These are phyloP conservation scores for Brachionus sp. DNA, from an alignment of 1,140 invertebrate species.

Conservation along the genomic window DNA sequence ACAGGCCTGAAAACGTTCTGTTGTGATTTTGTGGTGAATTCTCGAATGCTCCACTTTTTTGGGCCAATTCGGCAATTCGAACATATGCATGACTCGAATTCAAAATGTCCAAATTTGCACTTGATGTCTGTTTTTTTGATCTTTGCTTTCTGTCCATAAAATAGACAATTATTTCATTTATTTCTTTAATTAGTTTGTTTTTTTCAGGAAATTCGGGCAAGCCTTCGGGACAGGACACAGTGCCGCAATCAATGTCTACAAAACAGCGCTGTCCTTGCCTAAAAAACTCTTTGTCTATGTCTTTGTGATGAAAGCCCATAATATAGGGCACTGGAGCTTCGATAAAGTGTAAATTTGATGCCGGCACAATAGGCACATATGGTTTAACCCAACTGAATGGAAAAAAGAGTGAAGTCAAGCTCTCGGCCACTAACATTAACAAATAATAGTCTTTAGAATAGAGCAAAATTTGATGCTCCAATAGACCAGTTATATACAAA, in stretches of 20 bases:
- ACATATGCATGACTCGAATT: conserved; percentile 19
- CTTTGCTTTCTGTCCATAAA: conserved; percentile 56
- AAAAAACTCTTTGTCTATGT: conserved; percentile 50
- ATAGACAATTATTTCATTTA: conserved; percentile 74
- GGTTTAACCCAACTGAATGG: conserved; percentile 97
- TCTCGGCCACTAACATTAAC: conserved; percentile 93
- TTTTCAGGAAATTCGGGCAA: conserved; percentile 85
- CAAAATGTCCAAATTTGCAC: conserved; percentile 43
- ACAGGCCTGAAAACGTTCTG: neutral
- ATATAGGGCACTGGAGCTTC: conserved; percentile 98
- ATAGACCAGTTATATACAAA: conserved; percentile 86
- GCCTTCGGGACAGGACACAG: conserved; percentile 89
- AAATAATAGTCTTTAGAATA: conserved; percentile 87
- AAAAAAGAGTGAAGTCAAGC: conserved; percentile 80
- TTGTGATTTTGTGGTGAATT: neutral
- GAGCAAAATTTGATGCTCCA: conserved; percentile 93
- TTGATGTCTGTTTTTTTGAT: neutral
- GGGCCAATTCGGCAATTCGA: neutral
- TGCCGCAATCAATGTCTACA: conserved; percentile 88
- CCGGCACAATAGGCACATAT: conserved; percentile 94
- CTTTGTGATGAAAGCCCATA: conserved; percentile 72
- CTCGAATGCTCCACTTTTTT: neutral
- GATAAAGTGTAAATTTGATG: conserved; percentile 88
- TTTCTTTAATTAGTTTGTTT: conserved; percentile 77
- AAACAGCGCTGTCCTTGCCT: conserved; percentile 65